Evolutionary conservation across 2,113 vertebrate species (phyloP).

Genomic region (Ptyas mucosa): DNA sequence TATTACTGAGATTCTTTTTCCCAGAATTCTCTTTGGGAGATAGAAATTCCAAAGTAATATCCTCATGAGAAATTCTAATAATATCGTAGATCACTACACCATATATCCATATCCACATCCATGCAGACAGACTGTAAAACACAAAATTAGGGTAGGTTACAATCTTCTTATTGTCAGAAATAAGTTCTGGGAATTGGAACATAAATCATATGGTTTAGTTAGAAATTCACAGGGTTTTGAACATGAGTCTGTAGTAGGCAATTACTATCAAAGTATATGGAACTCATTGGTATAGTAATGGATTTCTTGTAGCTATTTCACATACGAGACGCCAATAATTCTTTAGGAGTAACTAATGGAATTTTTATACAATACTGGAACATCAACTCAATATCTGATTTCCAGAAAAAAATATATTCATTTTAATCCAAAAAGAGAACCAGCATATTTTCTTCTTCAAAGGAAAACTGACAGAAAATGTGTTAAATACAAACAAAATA

Average conservation of each 20-base stretch:
- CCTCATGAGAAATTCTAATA: background rate
- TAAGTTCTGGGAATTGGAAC: background rate
- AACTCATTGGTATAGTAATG: background rate
- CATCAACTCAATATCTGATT: background rate
- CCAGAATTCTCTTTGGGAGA: background rate
- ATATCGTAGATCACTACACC: background rate
- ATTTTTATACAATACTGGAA: background rate
- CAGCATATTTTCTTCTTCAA: background rate
- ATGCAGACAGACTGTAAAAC: background rate
- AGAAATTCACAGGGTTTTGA: background rate
- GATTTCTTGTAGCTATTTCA: background rate
- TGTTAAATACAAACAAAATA: background rate
- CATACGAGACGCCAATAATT: background rate
- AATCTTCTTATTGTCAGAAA: background rate
- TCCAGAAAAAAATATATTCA: background rate
- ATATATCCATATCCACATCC: background rate
- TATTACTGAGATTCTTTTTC: background rate
- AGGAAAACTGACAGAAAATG: background rate
- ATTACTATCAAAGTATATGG: background rate
- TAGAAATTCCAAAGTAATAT: background rate
- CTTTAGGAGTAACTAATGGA: background rate
- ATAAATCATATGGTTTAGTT: background rate
- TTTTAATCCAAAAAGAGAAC: background rate
- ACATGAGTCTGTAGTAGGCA: background rate
- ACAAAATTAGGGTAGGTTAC: background rate